phyloP scores from a whole-genome alignment of 2,113 vertebrate species.

The Alethe castanea region DNA sequence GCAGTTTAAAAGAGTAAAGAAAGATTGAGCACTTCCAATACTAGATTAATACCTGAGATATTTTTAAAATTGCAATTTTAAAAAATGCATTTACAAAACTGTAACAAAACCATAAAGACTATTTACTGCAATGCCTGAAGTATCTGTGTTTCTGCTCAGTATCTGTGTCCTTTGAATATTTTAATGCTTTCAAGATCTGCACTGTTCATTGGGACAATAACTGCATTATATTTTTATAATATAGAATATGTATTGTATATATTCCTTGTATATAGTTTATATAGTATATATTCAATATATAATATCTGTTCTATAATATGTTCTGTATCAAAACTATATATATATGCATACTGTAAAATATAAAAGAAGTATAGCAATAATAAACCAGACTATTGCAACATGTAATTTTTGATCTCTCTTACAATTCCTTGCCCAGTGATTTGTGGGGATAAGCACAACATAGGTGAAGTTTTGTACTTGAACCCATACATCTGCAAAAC shows the following conservation, averaged over 20 bases:
- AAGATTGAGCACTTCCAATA: neutral
- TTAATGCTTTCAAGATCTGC: neutral
- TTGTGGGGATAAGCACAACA: neutral
- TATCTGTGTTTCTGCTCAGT: neutral
- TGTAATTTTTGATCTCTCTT: neutral
- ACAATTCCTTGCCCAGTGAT: neutral
- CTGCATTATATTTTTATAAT: neutral
- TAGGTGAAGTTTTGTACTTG: fast-evolving
- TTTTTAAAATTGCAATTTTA: neutral
- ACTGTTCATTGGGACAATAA: neutral
- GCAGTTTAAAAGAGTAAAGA: neutral
- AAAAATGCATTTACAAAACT: neutral
- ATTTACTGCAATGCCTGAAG: neutral
- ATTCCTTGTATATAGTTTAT: neutral
- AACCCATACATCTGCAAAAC: neutral
- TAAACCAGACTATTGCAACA: neutral
- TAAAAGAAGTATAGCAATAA: neutral
- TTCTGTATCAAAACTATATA: neutral
- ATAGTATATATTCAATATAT: neutral
- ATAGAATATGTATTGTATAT: neutral
- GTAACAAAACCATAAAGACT: neutral
- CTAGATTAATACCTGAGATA: neutral
- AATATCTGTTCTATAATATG: neutral
- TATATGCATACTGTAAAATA: neutral
- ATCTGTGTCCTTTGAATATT: neutral